phyloP scores from a whole-genome alignment of 2,797 vertebrate genomes.

The Centroberyx gerrardi region DNA sequence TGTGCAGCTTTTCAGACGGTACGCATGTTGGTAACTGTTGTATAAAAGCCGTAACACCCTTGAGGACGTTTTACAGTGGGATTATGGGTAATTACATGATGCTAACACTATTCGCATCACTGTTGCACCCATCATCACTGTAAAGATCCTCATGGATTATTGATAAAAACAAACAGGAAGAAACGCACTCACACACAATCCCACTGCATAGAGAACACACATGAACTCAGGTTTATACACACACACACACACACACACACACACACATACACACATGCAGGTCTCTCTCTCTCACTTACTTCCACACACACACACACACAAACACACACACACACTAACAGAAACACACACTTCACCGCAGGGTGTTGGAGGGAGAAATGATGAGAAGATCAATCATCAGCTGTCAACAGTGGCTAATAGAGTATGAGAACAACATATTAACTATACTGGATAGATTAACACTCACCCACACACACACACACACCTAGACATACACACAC shows the following conservation, averaged over 20 bases:
- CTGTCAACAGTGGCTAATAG: slow-evolving; percentile 80
- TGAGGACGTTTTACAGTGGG: no score
- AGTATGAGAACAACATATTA: slow-evolving; percentile 83
- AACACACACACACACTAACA: slow-evolving; percentile 38
- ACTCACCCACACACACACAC: slow-evolving; percentile 32
- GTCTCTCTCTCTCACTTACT: no score
- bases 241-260: background rate
- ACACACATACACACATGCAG: background rate
- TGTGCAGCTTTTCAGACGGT: no score
- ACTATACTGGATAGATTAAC: slow-evolving; percentile 77
- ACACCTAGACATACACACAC: slow-evolving; percentile 21
- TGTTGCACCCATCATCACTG: background rate
- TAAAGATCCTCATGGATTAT: background rate
- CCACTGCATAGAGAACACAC: background rate
- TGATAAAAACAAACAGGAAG: background rate
- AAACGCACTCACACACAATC: background rate
- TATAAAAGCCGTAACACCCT: no score
- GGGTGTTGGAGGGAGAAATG: slow-evolving; percentile 76
- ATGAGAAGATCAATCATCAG: slow-evolving; percentile 84
- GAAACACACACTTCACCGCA: slow-evolving; percentile 51
- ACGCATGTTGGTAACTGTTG: no score
- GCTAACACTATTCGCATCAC: background rate
- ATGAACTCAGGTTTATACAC: background rate
- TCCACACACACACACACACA: slow-evolving; percentile 8
- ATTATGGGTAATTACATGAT: background rate